Percentiles rank a stretch among this genome's conserved stretches.
Conservation (phyloP, 2,797 vertebrate genomes). For the Enteromius paludinosus region DNA sequence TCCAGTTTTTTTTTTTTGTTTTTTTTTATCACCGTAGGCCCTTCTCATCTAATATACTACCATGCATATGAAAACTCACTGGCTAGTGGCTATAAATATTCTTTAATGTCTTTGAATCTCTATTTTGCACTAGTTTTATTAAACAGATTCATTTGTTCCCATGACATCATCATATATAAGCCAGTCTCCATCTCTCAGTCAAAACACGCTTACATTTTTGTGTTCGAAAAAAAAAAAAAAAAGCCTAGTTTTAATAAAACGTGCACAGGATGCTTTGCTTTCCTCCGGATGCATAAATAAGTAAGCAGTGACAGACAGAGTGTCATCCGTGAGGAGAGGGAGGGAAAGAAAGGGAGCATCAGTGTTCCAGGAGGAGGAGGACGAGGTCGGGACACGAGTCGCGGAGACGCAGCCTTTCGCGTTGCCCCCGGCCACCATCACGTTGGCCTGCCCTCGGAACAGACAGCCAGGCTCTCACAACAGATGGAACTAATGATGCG, state of each 20-base stretch:
- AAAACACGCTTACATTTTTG: not conserved
- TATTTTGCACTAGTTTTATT: constrained; percentile 14
- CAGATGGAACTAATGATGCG: constrained; percentile 93
- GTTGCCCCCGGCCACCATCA: constrained; percentile 82
- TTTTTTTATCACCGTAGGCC: constrained; percentile 18
- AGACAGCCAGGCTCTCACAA: constrained; percentile 80
- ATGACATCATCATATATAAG: not conserved
- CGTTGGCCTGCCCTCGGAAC: constrained; percentile 77
- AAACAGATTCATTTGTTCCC: constrained; percentile 13
- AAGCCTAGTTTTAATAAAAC: constrained; percentile 12
- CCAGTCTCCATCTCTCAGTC: not conserved
- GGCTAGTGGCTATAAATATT: constrained; percentile 2
- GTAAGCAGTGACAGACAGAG: constrained; percentile 65
- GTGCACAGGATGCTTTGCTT: constrained; percentile 42
- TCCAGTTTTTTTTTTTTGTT: not conserved
- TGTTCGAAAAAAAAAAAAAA: not conserved
- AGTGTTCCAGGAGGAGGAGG: constrained; percentile 36
- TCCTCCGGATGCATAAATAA: constrained; percentile 70
- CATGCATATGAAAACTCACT: constrained; percentile 34
- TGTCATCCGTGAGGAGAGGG: constrained; percentile 47
- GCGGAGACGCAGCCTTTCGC: constrained; percentile 72
- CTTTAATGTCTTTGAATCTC: constrained; percentile 5
- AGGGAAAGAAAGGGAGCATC: constrained; percentile 26
- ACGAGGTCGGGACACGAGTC: constrained; percentile 75
- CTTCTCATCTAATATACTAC: constrained; percentile 33